These are phyloP conservation scores for Patella caerulea DNA, from an alignment of 2,888 invertebrate genomes.

Conservation along the genomic window DNA sequence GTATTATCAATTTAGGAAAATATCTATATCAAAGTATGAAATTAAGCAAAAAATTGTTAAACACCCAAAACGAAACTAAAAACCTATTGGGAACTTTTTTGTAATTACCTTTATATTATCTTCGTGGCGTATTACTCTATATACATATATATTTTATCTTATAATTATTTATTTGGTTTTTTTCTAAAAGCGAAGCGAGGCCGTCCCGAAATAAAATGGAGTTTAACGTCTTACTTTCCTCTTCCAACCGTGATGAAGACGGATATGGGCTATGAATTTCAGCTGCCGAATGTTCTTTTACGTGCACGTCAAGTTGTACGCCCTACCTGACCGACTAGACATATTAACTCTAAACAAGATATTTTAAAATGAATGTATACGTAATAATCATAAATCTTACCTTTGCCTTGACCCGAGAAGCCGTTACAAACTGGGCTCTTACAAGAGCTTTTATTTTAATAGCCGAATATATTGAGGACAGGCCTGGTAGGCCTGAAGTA, in stretches of 20 bases:
- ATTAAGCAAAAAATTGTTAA: neutral
- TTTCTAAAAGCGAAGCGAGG: too few species aligned
- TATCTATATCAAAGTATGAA: neutral
- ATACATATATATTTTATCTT: neutral
- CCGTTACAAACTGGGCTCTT: slow-evolving; percentile 50
- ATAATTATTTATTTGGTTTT: neutral
- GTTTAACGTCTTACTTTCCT: too few species aligned
- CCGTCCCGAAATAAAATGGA: too few species aligned
- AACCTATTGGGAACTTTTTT: neutral
- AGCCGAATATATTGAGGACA: slow-evolving; percentile 65
- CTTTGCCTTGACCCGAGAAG: slow-evolving; percentile 43
- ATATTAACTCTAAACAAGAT: too few species aligned
- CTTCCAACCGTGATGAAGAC: too few species aligned
- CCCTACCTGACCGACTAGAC: too few species aligned
- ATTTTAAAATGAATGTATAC: too few species aligned
- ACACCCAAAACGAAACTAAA: neutral
- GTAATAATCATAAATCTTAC: slow-evolving; percentile 31
- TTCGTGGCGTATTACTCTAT: neutral
- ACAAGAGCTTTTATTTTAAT: slow-evolving; percentile 59
- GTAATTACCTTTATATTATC: too few species aligned
- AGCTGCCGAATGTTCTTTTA: too few species aligned
- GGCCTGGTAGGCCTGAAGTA: slow-evolving; percentile 64
- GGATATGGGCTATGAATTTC: too few species aligned
- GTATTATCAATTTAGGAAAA: neutral
- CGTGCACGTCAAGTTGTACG: too few species aligned